Percentiles rank a stretch among this genome's conserved stretches.
phyloP scores from a whole-genome alignment of 1,140 invertebrate species.

The Ruditapes philippinarum region DNA sequence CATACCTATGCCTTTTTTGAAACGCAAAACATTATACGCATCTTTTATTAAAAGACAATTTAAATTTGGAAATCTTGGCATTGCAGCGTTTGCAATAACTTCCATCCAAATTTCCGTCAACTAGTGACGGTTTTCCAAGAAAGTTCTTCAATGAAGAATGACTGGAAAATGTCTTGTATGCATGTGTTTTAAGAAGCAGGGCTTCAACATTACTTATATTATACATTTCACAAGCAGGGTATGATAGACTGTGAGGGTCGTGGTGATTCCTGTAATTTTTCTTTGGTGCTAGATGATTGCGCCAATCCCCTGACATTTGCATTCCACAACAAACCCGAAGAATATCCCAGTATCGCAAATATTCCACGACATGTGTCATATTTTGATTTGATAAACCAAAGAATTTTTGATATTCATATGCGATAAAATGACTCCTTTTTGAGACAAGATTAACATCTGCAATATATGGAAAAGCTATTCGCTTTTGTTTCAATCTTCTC shows the following conservation, averaged over 20 bases:
- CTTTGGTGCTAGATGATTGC: background rate
- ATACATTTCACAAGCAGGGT: background rate
- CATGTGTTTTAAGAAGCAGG: background rate
- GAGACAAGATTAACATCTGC: background rate
- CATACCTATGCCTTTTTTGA: too few species aligned
- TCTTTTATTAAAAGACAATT: background rate
- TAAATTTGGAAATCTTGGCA: background rate
- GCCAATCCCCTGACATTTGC: background rate
- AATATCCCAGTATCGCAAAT: background rate
- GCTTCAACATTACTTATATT: background rate
- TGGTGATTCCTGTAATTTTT: background rate
- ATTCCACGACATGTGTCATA: background rate
- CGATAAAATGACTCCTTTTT: background rate
- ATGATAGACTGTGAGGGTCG: background rate
- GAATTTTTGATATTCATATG: background rate
- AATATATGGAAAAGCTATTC: background rate
- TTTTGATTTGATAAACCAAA: background rate
- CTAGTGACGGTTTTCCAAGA: background rate
- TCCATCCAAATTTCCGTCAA: background rate
- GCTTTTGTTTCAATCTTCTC: background rate
- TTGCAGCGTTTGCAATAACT: background rate
- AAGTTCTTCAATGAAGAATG: background rate
- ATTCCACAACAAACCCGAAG: background rate
- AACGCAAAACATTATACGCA: too few species aligned
- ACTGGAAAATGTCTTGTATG: background rate